phyloP scores from a whole-genome alignment of 2,797 vertebrate species.

The Coluber constrictor region DNA sequence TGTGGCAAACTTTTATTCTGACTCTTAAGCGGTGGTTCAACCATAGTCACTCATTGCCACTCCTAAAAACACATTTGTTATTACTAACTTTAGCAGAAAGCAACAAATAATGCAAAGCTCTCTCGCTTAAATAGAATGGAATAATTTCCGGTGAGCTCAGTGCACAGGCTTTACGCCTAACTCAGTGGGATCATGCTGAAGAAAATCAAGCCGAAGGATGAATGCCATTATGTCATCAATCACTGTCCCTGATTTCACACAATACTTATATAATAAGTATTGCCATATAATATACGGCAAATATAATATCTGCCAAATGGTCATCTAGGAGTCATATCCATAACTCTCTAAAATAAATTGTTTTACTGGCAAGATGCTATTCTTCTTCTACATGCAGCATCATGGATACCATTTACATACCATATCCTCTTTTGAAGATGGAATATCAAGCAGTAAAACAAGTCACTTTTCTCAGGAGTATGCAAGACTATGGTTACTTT shows the following conservation, averaged over 20 bases:
- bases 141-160: not conserved
- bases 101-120: not conserved
- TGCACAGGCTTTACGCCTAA: not conserved
- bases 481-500: not conserved
- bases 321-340: not conserved
- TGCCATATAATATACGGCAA: too few relatives aligned
- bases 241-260: not conserved
- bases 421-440: not conserved
- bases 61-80: not conserved
- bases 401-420: not conserved
- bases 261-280: not conserved
- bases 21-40: not conserved
- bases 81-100: not conserved
- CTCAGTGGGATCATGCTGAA: not conserved
- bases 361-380: not conserved
- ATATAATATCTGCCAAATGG: not conserved
- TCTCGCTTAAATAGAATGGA: not conserved
- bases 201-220: not conserved
- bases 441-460: not conserved
- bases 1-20: not conserved
- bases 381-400: not conserved
- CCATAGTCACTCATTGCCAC: not conserved
- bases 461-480: not conserved
- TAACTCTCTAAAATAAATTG: not conserved
- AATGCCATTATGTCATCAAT: not conserved